Evolutionary conservation across 1,140 invertebrate genomes (phyloP).

Genomic region (Lerema accius): DNA sequence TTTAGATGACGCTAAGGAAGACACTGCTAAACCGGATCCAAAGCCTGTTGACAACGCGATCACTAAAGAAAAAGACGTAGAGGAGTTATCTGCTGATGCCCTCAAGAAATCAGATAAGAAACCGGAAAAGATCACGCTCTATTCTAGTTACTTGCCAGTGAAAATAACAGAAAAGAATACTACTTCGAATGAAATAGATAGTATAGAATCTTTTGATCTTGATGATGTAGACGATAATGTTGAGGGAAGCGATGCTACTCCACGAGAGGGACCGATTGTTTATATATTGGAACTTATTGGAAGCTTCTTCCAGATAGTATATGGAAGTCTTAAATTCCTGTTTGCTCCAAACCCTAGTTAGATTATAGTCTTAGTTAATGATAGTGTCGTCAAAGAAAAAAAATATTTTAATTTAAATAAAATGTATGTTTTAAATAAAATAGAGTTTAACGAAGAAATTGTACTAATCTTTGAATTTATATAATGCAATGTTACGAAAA

Average conservation of each 20-base stretch:
- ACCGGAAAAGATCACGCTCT: conserved; percentile 71
- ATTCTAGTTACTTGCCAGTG: conserved; percentile 57
- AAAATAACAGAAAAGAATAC: conserved; percentile 44
- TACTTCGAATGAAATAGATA: conserved; percentile 46
- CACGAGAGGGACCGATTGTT: conserved; percentile 57
- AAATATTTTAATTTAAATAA: conserved; percentile 1
- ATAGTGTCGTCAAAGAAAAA: not conserved
- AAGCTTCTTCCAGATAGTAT: conserved; percentile 60
- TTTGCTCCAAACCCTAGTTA: conserved; percentile 45
- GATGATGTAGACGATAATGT: conserved; percentile 52
- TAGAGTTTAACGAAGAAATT: too few species aligned
- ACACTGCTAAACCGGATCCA: conserved; percentile 42
- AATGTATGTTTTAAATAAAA: too few species aligned
- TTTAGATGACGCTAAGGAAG: conserved; percentile 55
- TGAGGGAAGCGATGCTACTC: conserved; percentile 35
- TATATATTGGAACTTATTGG: conserved; percentile 62
- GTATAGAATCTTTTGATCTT: conserved; percentile 47
- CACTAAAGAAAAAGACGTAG: conserved; percentile 57
- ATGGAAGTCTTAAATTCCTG: conserved; percentile 54
- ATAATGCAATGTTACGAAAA: too few species aligned
- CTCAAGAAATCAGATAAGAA: conserved; percentile 60
- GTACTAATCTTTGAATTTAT: too few species aligned
- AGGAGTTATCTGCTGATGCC: conserved; percentile 61
- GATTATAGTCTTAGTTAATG: not conserved
- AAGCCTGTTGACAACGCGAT: conserved; percentile 61